phyloP scores from a whole-genome alignment of 2,113 vertebrate species.

The Crocuta crocuta region DNA sequence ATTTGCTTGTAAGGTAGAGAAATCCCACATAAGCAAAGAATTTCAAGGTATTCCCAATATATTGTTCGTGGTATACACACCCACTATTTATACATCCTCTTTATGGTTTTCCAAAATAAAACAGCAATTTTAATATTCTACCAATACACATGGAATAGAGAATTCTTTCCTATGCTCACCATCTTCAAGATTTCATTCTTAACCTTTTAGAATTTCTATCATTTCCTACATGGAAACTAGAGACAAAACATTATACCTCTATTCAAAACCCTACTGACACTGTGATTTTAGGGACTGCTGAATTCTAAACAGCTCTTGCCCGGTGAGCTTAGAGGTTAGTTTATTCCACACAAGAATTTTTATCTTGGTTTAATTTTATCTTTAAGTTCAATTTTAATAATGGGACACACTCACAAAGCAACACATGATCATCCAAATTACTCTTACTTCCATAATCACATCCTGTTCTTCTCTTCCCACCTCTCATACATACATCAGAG shows the following conservation, averaged over 20 bases:
- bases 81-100: not conserved
- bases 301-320: not conserved
- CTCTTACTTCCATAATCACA: not conserved
- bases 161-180: not conserved
- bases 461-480: not conserved
- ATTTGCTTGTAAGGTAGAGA: not conserved
- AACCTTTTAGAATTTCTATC: conserved; percentile 2
- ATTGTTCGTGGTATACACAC: not conserved
- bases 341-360: not conserved
- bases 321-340: not conserved
- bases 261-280: not conserved
- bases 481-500: not conserved
- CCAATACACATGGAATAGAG: not conserved
- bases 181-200: conserved; percentile 35
- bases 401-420: conserved; percentile 22
- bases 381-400: conserved; percentile 8
- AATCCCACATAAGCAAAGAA: not conserved
- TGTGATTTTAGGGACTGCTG: not conserved
- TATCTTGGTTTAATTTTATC: not conserved
- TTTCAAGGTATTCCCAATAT: not conserved
- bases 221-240: not conserved
- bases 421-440: not conserved
- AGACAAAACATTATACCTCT: not conserved
- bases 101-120: not conserved
- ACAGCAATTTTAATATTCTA: not conserved